These are phyloP conservation scores for Calameuta pallipes DNA, from an alignment of 2,888 invertebrate genomes.

Conservation along the genomic window DNA sequence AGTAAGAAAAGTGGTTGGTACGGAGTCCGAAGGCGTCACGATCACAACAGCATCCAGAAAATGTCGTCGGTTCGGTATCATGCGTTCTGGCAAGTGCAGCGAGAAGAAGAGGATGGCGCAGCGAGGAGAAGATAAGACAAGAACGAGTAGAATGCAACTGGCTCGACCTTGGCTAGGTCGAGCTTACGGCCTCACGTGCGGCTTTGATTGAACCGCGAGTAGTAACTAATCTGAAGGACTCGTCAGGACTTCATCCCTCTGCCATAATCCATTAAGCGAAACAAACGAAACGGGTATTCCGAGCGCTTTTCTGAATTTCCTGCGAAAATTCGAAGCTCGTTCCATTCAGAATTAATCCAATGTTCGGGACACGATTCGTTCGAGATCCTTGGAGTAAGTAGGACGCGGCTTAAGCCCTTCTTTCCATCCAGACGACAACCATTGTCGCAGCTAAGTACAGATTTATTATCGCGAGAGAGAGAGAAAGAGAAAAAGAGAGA, in stretches of 20 bases:
- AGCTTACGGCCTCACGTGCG: conserved; percentile 53
- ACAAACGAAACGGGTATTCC: neutral
- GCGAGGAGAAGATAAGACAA: conserved; percentile 52
- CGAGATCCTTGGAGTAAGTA: conserved; percentile 50
- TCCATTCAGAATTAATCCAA: conserved; percentile 48
- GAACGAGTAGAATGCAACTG: conserved; percentile 63
- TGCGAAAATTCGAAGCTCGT: conserved; percentile 26
- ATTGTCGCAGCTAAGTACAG: conserved; percentile 60
- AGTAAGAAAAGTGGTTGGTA: neutral
- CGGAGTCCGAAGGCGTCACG: neutral
- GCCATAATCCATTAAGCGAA: neutral
- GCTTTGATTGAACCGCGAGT: conserved; percentile 55
- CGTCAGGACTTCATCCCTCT: neutral
- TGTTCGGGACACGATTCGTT: conserved; percentile 50
- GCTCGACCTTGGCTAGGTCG: conserved; percentile 64
- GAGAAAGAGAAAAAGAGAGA: conserved; percentile 24
- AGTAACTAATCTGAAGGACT: neutral
- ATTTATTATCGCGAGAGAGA: conserved; percentile 51
- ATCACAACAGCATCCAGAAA: conserved; percentile 46
- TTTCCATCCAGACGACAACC: conserved; percentile 45
- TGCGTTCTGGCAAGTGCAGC: conserved; percentile 27
- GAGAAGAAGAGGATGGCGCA: conserved; percentile 53
- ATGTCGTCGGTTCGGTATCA: conserved; percentile 51
- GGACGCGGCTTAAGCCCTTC: conserved; percentile 58
- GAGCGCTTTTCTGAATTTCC: neutral